Evolutionary conservation across 2,113 vertebrate genomes (phyloP).

Genomic region (Pomatostomus ruficeps): DNA sequence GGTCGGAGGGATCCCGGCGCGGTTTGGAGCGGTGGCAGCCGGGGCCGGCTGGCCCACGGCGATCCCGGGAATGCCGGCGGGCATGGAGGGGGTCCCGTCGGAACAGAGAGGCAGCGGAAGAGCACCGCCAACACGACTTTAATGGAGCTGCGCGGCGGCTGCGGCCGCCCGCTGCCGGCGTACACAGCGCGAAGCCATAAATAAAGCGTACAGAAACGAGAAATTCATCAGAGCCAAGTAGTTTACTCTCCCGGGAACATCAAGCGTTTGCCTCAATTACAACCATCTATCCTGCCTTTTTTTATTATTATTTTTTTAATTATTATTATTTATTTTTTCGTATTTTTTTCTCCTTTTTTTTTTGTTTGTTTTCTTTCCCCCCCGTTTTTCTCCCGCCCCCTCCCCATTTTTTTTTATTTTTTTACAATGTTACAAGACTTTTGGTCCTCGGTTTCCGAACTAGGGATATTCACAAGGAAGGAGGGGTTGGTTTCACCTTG

Average conservation of each 20-base stretch:
- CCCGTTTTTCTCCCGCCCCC: too few species aligned
- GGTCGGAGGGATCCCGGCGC: background rate
- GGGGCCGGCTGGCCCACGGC: background rate
- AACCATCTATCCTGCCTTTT: constrained; percentile 66
- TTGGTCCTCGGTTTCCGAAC: constrained; percentile 80
- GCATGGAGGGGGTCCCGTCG: background rate
- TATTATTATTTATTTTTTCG: background rate
- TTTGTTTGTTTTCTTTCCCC: constrained; percentile 1
- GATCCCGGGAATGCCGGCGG: background rate
- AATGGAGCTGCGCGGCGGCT: constrained; percentile 92
- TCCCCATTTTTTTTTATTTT: background rate
- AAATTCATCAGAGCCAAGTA: constrained; percentile 81
- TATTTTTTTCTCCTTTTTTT: background rate
- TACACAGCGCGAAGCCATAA: constrained; percentile 97
- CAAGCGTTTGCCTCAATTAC: constrained; percentile 69
- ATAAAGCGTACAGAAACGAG: constrained; percentile 97
- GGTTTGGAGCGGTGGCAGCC: background rate
- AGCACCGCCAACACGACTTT: constrained; percentile 91
- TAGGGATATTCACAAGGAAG: constrained; percentile 68
- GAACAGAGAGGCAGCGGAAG: constrained; percentile 58
- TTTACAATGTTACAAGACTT: constrained; percentile 71
- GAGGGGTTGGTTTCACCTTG: background rate
- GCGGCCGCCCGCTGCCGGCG: constrained; percentile 82
- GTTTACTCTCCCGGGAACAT: constrained; percentile 75
- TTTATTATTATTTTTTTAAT: background rate